Percentiles rank a stretch among this genome's conserved stretches.
Evolutionary conservation across 2,797 vertebrate genomes (phyloP).

Genomic region (Lacerta viridis): DNA sequence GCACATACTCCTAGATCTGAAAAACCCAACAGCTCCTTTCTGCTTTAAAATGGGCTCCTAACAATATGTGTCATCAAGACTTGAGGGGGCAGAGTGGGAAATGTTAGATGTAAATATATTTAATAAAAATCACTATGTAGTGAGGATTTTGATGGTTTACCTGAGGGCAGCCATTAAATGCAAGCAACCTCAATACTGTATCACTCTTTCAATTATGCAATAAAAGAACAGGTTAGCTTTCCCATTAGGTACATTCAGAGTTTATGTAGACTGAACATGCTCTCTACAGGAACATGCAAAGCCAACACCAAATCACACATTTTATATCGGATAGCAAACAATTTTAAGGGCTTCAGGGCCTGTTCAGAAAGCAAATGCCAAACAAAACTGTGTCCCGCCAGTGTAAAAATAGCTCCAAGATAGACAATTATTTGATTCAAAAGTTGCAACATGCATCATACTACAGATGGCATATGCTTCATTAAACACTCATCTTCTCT

Average conservation of each 20-base stretch:
- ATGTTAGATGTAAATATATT: not conserved
- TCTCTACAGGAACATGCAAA: not conserved
- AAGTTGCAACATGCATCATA: not conserved
- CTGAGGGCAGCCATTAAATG: not conserved
- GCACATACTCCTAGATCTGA: not conserved
- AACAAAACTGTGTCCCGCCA: not conserved
- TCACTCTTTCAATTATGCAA: not conserved
- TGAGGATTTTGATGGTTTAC: not conserved
- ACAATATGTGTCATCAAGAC: not conserved
- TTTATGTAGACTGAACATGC: not conserved
- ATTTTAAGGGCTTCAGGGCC: not conserved
- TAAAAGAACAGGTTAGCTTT: not conserved
- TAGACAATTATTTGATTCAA: constrained; percentile 7
- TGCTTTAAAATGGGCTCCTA: not conserved
- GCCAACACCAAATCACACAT: not conserved
- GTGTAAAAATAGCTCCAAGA: not conserved
- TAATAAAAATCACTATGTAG: not conserved
- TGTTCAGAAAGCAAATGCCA: not conserved
- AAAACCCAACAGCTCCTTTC: not conserved
- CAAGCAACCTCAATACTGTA: not conserved
- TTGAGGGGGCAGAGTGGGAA: not conserved
- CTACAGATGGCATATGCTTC: not conserved
- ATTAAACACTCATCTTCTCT: not conserved
- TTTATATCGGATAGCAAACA: not conserved
- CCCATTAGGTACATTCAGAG: constrained; percentile 8